A percentile compares a stretch with the other conserved stretches of the same genome.
phyloP scores from a whole-genome alignment of 2,888 invertebrate species.

The Drosophila testacea region DNA sequence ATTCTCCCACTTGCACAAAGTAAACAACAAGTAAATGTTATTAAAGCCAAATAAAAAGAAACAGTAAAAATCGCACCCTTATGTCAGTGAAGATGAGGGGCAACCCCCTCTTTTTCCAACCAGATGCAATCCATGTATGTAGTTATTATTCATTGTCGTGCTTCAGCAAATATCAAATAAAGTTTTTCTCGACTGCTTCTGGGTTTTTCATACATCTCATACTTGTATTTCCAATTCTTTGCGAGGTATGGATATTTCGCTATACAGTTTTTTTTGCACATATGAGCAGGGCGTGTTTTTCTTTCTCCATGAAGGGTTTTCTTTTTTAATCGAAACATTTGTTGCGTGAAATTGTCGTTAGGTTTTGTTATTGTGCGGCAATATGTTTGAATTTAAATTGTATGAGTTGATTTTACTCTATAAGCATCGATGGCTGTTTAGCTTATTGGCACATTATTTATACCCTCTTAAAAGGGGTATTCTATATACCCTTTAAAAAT shows the following conservation, averaged over 20 bases:
- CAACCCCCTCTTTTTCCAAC: slow-evolving; percentile 41
- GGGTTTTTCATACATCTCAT: slow-evolving; percentile 29
- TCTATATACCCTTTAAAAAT: background rate
- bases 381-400: slow-evolving; percentile 74
- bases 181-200: slow-evolving; percentile 58
- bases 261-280: slow-evolving; percentile 60
- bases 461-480: background rate
- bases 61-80: slow-evolving; percentile 41
- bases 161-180: slow-evolving; percentile 75
- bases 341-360: slow-evolving; percentile 78
- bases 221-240: slow-evolving; percentile 17
- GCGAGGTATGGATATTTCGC: slow-evolving; percentile 23
- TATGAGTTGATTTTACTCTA: slow-evolving; percentile 14
- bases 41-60: slow-evolving; percentile 26
- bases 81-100: slow-evolving; percentile 20
- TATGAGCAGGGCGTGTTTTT: slow-evolving; percentile 59
- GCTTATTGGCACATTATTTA: slow-evolving; percentile 1
- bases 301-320: slow-evolving; percentile 47
- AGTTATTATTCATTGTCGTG: slow-evolving; percentile 79
- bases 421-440: slow-evolving; percentile 31
- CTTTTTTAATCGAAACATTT: slow-evolving; percentile 77
- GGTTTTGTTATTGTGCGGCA: slow-evolving; percentile 51
- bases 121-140: slow-evolving; percentile 70
- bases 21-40: slow-evolving; percentile 23
- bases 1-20: background rate